A percentile compares a stretch with the other conserved stretches of the same genome.
Evolutionary conservation across 2,113 vertebrate species (phyloP).

Genomic region (Hipposideros armiger): DNA sequence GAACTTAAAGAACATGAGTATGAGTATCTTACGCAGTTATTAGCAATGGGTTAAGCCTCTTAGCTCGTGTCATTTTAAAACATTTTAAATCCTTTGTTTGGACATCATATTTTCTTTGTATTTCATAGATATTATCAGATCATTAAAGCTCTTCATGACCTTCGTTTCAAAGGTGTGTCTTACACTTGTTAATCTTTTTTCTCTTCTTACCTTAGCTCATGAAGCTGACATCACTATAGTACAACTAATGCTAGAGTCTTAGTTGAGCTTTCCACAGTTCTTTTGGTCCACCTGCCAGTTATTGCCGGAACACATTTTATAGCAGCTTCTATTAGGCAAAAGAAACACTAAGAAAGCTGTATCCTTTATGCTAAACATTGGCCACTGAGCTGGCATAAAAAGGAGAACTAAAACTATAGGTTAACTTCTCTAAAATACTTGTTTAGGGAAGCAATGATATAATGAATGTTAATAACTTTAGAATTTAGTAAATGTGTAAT

Average conservation of each 20-base stretch:
- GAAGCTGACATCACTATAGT: constrained; percentile 6
- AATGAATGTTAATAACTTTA: not conserved
- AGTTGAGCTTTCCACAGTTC: constrained; percentile 64
- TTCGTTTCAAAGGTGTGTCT: constrained; percentile 17
- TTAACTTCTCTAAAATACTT: constrained; percentile 24
- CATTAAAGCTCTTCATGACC: constrained; percentile 25
- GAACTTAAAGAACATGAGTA: not conserved
- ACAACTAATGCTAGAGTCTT: constrained; percentile 48
- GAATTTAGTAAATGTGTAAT: constrained; percentile 12
- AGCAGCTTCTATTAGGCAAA: constrained; percentile 73
- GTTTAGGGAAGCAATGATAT: not conserved
- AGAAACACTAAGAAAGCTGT: constrained; percentile 82
- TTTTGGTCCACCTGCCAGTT: constrained; percentile 71
- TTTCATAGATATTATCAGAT: not conserved
- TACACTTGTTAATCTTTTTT: not conserved
- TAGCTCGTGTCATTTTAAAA: not conserved
- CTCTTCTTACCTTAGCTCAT: not conserved
- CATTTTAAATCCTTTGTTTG: constrained; percentile 47
- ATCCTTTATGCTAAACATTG: constrained; percentile 66
- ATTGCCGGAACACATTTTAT: constrained; percentile 72
- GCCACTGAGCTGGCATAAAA: constrained; percentile 60
- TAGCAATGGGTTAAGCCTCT: not conserved
- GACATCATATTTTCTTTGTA: constrained; percentile 28
- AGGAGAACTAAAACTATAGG: constrained; percentile 58
- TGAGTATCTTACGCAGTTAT: not conserved